Base-by-base conservation (phyloP, 2,797 vertebrate species). In the Novumbra hubbsi region DNA sequence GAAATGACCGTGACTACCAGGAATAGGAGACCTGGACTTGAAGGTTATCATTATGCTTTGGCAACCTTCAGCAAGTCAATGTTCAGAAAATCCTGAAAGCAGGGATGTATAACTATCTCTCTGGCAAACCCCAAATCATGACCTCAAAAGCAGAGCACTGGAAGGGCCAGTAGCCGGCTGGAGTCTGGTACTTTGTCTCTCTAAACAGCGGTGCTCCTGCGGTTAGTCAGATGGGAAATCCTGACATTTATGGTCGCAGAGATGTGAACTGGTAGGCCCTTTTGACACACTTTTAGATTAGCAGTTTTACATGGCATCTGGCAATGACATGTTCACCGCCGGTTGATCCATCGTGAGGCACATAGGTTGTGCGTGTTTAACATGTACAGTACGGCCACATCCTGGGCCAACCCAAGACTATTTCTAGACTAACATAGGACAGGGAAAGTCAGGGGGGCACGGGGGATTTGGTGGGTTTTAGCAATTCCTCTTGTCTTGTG, bases 11-110 rank as follows among this genome's bases (percentile, higher is more conserved):
- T 28, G 24, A 50, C 63, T 17, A 30, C n/a, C 24, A 17, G 45
- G 24, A 5, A 28, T 17, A 49, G 24, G 7, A 50, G 24, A 7
- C 24, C 27, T 5, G 27, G 16, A 19, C 15, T 21, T 21, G 15
- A 4, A 38, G 19, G 5, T 16, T 62, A 32, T 74, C 49, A 48
- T 68, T 60, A 74, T 28, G 38, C 55, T 55, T 60, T 62, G 65
- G 73, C 73, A 68, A 50, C 15, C n/a, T 28, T 1, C 11, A 3
- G 19, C 49, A 50, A 48, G 34, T 24, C 32, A 17, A 65, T 60
- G 34, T 15, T 38, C 63, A 38, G 70, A 27, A 60, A 60, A 72
- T 12, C 21, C 73, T 74, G 2, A 32, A 68, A 74, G 72, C 55
- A 49, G 60, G 41, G 64, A 73, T 50, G 48, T 50, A 16, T 49